Evolutionary conservation across 2,888 invertebrate species (phyloP).

Genomic region (Catocala sponsa): DNA sequence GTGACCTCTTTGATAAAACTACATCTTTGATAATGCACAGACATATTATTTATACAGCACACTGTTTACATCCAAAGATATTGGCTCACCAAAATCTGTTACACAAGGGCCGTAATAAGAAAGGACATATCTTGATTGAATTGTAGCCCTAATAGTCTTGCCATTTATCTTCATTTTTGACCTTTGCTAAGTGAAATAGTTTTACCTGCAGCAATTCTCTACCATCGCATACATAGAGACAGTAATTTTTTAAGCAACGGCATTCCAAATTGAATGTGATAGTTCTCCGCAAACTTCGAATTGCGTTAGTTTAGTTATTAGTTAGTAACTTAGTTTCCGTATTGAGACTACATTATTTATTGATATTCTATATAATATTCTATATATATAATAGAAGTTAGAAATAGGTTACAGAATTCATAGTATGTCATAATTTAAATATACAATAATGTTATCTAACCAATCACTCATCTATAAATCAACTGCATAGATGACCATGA

Average conservation of each 20-base stretch:
- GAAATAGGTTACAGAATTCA: background rate
- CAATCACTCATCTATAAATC: constrained; percentile 3
- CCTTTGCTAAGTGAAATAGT: constrained; percentile 28
- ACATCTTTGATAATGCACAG: constrained; percentile 20
- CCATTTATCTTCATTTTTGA: constrained; percentile 47
- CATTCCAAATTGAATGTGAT: constrained; percentile 5
- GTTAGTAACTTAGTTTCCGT: constrained; percentile 3
- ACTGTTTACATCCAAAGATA: constrained; percentile 28
- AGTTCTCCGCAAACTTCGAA: constrained; percentile 1
- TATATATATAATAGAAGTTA: background rate
- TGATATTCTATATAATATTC: constrained; percentile 2
- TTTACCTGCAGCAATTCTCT: constrained; percentile 1
- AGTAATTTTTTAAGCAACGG: constrained; percentile 6
- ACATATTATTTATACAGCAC: constrained; percentile 16
- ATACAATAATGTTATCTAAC: constrained; percentile 1
- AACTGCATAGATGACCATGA: constrained; percentile 14
- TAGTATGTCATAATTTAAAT: background rate
- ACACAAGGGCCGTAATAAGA: constrained; percentile 18
- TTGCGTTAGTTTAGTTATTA: constrained; percentile 6
- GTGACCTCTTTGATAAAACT: constrained; percentile 29
- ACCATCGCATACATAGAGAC: background rate
- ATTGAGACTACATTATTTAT: constrained; percentile 1
- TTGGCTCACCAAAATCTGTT: constrained; percentile 9
- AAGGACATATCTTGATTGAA: constrained; percentile 42
- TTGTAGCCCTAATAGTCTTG: constrained; percentile 31